A percentile compares a stretch with the other conserved stretches of the same genome.
These are phyloP conservation scores for Drosophila ananassae DNA, from an alignment of 1,140 invertebrate species.

Conservation along the genomic window DNA sequence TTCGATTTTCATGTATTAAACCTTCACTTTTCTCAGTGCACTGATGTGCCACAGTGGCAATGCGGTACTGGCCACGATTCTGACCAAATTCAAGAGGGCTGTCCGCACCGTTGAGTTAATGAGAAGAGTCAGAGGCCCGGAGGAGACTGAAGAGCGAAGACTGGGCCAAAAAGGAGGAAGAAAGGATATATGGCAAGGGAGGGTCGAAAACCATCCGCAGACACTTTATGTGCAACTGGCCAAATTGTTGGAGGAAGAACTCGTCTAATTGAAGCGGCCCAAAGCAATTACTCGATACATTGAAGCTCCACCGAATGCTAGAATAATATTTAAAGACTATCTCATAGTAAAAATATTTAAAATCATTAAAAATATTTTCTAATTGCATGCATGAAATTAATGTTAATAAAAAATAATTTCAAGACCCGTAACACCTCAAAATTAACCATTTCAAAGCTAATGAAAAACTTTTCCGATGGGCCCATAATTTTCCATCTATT, in stretches of 20 bases:
- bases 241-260: constrained; percentile 57
- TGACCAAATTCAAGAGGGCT: constrained; percentile 49
- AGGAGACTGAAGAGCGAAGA: not conserved
- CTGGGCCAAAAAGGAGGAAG: not conserved
- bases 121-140: constrained; percentile 56
- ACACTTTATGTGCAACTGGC: constrained; percentile 62
- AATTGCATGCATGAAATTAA: too few species aligned
- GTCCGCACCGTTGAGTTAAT: constrained; percentile 75
- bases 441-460: constrained; percentile 10
- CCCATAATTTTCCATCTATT: constrained; percentile 34
- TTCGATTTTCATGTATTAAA: not conserved
- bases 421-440: not conserved
- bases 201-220: constrained; percentile 23
- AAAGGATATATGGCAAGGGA: constrained; percentile 9
- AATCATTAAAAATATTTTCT: not conserved
- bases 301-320: constrained; percentile 23
- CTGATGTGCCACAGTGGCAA: constrained; percentile 29
- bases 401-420: too few species aligned
- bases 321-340: not conserved
- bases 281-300: constrained; percentile 60
- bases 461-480: constrained; percentile 32
- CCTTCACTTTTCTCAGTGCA: constrained; percentile 2
- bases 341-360: constrained; percentile 3
- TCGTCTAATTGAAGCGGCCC: constrained; percentile 66
- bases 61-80: constrained; percentile 32